Base-by-base conservation (phyloP, 2,113 vertebrate genomes). In the Daboia siamensis region DNA sequence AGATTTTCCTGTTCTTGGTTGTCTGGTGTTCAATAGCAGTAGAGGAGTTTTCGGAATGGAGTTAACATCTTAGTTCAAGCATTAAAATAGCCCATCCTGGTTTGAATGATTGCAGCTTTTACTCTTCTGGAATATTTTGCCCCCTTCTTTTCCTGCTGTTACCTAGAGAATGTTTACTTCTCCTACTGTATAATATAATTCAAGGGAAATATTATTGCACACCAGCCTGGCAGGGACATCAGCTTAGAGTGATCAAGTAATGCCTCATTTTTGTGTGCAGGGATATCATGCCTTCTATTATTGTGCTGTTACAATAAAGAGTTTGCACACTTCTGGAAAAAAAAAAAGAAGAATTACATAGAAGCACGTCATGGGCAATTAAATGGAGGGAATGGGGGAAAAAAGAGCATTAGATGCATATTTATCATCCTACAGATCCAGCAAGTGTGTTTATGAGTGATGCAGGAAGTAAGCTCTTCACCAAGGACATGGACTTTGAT, bases 401-500 rank as follows among this genome's bases (percentile, higher is more conserved):
- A 33, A 95, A 90, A 92, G n/a, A 44, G 59, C 87, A 52, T 94
- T 91, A 88, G 91, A 95, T 93, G 74, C 0, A 15, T 52, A 86
- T 89, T 94, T 95, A 89, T 59, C 21, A 93, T 90, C 95, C 46
- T 88, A 74, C 44, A 93, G 74, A 59, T 13, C 84, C 92, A 88
- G 26, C 61, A 56, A 56, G 57, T 90, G 93, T 74, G 91, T 84
- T 93, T 52, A 93, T 1, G 5, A 90, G 80, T 93, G 33, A 56
- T 8, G 44, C 0, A 88, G 56, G 90, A 95, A 92, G 20, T 90
- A 91, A 94, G 57, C 90, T 92, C 74, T 64, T 92, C 89, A 90
- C 80, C 52, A 92, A 54, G 86, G 57, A 91, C 10, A 3, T 69
- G 48, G 4, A 88, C 69, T 94, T 52, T 12, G 93, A 39, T 0